Percentiles rank a stretch among this genome's conserved stretches.
These are phyloP conservation scores for Drosophila stalkeri DNA, from an alignment of 2,888 invertebrate species.

Conservation along the genomic window DNA sequence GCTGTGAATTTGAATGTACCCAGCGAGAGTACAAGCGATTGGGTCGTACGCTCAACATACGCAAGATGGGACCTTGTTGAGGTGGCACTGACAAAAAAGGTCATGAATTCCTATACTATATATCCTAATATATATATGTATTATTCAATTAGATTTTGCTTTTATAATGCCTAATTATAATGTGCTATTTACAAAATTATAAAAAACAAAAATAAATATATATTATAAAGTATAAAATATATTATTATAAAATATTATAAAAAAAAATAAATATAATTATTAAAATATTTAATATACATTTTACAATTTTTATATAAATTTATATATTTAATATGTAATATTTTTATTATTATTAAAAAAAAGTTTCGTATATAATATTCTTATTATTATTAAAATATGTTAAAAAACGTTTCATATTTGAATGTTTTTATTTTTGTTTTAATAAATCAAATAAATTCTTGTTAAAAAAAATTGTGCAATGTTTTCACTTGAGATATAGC, in stretches of 20 bases:
- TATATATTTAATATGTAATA: not conserved
- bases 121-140: not conserved
- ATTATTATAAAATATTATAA: not conserved
- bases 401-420: too few relatives aligned
- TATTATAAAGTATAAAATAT: not conserved
- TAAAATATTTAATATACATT: not conserved
- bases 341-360: too few relatives aligned
- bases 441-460: not conserved
- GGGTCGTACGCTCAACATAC: conserved; percentile 70
- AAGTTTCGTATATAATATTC: too few relatives aligned
- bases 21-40: conserved; percentile 79
- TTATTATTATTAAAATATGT: too few relatives aligned
- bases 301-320: not conserved
- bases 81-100: not conserved
- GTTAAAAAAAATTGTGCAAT: not conserved
- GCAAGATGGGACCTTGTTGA: conserved; percentile 70
- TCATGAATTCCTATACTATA: not conserved
- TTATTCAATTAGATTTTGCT: not conserved
- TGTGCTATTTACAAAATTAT: not conserved
- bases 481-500: too few relatives aligned
- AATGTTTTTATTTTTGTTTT: too few relatives aligned
- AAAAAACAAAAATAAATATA: not conserved
- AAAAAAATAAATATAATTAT: not conserved
- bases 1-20: conserved; percentile 97
- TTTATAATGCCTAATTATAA: not conserved